These are phyloP conservation scores for Nasonia vitripennis DNA, from an alignment of 1,140 invertebrate genomes.

Conservation along the genomic window DNA sequence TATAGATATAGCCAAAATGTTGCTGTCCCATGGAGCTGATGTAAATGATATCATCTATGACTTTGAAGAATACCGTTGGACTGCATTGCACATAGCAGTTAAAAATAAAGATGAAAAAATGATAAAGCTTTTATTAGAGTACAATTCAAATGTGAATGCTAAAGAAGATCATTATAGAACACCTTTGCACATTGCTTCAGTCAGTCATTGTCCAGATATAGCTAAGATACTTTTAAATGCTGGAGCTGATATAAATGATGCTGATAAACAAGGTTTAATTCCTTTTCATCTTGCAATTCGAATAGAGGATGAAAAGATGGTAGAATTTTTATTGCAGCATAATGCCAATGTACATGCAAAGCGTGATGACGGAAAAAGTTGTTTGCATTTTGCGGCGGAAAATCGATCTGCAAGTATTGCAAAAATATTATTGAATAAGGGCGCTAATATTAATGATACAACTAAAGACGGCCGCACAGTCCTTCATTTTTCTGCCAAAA, in stretches of 20 bases:
- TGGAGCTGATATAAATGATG: slow-evolving; percentile 43
- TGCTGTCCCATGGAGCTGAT: slow-evolving; percentile 34
- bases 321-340: slow-evolving; percentile 44
- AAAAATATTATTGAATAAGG: slow-evolving; percentile 36
- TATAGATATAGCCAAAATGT: slow-evolving; percentile 37
- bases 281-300: slow-evolving; percentile 41
- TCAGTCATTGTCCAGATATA: slow-evolving; percentile 37
- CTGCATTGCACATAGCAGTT: slow-evolving; percentile 44
- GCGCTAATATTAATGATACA: slow-evolving; percentile 37
- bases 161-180: slow-evolving; percentile 44
- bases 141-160: slow-evolving; percentile 42
- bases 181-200: slow-evolving; percentile 44
- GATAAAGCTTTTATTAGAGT: slow-evolving; percentile 36
- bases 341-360: slow-evolving; percentile 27
- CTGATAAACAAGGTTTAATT: slow-evolving; percentile 38
- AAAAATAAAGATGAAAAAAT: slow-evolving; percentile 51
- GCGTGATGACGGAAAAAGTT: slow-evolving; percentile 45
- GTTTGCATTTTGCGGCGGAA: slow-evolving; percentile 47
- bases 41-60: slow-evolving; percentile 44
- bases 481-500: slow-evolving; percentile 46
- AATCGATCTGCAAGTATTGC: slow-evolving; percentile 34
- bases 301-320: slow-evolving; percentile 44
- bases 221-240: slow-evolving; percentile 38
- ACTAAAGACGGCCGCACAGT: slow-evolving; percentile 29
- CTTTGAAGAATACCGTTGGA: slow-evolving; percentile 44